phyloP scores from a whole-genome alignment of 2,113 vertebrate species.

The Oophaga pumilio region DNA sequence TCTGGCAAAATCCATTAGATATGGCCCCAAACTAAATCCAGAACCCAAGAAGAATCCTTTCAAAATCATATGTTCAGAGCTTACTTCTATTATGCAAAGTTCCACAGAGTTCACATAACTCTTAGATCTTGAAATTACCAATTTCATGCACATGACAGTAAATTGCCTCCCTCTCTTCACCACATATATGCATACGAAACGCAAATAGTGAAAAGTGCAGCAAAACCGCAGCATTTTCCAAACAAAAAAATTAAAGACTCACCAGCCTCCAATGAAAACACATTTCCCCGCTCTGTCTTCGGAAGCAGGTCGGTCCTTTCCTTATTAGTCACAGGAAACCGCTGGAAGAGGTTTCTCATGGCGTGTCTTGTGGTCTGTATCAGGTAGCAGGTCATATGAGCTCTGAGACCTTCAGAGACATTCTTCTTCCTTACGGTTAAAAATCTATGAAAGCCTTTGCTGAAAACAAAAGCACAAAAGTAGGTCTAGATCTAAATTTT shows the following conservation, averaged over 20 bases:
- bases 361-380: constrained; percentile 74
- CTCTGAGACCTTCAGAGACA: constrained; percentile 70
- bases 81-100: too few relatives aligned
- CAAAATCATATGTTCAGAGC: too few relatives aligned
- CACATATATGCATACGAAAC: neutral
- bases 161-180: too few relatives aligned
- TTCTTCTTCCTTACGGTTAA: constrained; percentile 88
- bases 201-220: neutral
- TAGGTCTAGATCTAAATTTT: neutral
- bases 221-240: too few relatives aligned
- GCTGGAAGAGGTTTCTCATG: constrained; percentile 78
- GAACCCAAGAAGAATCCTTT: too few relatives aligned
- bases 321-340: constrained; percentile 85
- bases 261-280: constrained; percentile 74
- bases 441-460: constrained; percentile 83
- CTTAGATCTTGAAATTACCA: too few relatives aligned
- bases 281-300: constrained; percentile 72
- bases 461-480: constrained; percentile 60
- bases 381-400: constrained; percentile 78
- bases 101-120: too few relatives aligned
- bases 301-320: constrained; percentile 82
- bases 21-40: neutral
- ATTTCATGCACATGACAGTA: too few relatives aligned
- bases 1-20: neutral
- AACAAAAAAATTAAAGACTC: constrained; percentile 61